Conservation (phyloP, 2,888 invertebrate species). For the Folsomia manolachei region DNA sequence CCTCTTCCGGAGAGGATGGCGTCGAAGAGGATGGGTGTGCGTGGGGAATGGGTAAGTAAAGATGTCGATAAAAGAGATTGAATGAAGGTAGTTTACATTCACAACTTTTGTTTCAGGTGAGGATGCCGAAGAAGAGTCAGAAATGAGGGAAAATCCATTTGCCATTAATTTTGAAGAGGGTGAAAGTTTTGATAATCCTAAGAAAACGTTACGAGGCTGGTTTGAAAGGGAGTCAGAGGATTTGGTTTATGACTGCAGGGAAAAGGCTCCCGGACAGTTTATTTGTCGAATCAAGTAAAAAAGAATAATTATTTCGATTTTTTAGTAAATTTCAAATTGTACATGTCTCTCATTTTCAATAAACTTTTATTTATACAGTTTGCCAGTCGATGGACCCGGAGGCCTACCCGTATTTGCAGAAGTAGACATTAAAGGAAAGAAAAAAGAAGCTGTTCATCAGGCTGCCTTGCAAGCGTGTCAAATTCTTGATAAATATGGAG, state of each 20-base stretch:
- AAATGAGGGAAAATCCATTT: slow-evolving; percentile 75
- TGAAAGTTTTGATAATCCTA: slow-evolving; percentile 90
- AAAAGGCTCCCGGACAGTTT: slow-evolving; percentile 80
- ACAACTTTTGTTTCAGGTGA: slow-evolving; percentile 58
- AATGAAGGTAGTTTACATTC: neutral
- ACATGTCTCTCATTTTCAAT: neutral
- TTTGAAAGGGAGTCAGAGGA: slow-evolving; percentile 91
- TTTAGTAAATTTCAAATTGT: neutral
- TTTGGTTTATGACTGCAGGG: slow-evolving; percentile 80
- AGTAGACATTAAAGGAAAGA: slow-evolving; percentile 82
- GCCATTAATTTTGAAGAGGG: slow-evolving; percentile 56
- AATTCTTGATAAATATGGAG: slow-evolving; percentile 80
- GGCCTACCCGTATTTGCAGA: slow-evolving; percentile 79
- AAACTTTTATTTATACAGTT: slow-evolving; percentile 56
- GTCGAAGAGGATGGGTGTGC: slow-evolving; percentile 65
- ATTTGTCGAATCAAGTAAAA: slow-evolving; percentile 68
- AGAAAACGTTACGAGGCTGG: slow-evolving; percentile 88
- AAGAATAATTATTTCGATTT: no score
- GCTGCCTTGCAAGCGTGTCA: slow-evolving; percentile 94
- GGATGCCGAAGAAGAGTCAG: slow-evolving; percentile 82
- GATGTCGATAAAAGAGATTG: no score
- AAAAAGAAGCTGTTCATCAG: slow-evolving; percentile 87
- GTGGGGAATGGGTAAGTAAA: slow-evolving; percentile 82
- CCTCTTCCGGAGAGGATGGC: slow-evolving; percentile 52
- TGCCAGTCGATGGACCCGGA: slow-evolving; percentile 71